Base-by-base conservation (phyloP, 2,888 invertebrate species). In the Latrodectus elegans region DNA sequence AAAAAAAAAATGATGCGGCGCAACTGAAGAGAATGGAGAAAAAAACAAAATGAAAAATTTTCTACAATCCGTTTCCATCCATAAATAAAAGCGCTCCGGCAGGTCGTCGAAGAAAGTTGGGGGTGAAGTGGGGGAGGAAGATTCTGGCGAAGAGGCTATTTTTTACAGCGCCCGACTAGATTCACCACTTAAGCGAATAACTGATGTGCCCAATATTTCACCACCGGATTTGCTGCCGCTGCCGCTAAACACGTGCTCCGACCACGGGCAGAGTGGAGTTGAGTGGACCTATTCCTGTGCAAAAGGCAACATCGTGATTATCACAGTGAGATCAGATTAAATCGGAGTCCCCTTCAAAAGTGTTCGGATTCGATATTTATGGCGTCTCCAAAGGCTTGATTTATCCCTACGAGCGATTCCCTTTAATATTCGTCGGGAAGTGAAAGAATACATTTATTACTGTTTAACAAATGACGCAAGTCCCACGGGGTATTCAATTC, bases 151-250 rank as follows among this genome's bases (percentile, higher is more conserved):
- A 80, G 75, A 75, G 60, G 75, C 68, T 78, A 75, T 85, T 80
- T 80, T 80, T 85, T 85, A 80, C 71, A 55, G 51, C 80, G 71
- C 75, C 53, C 74, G 15, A 78, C 85, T 80, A 71, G 70, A 80
- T 85, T 75, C 75, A 17, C 85, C 75, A 80, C 85, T 85, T 85
- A 79, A 74, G 80, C 51, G 85, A 80, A 85, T 85, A 85, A 85
- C 80, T 85, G 79, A 85, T 85, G 85, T 71, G 51, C 80, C 60
- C 80, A 80, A 75, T 85, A 80, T 79, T 76, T 85, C 78, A 79
- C 84, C 64, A 17, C 68, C 26, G 72, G 60, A 76, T 70, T 68
- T 68, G 64, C 52, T 55, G 64, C 26, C 38, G 75, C 65, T 22
- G 72, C 84, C 71, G 17, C 73, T 49, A 53, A 84, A 78, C 78